phyloP scores from a whole-genome alignment of 1,140 invertebrate genomes.

The Rhopalosiphum padi region DNA sequence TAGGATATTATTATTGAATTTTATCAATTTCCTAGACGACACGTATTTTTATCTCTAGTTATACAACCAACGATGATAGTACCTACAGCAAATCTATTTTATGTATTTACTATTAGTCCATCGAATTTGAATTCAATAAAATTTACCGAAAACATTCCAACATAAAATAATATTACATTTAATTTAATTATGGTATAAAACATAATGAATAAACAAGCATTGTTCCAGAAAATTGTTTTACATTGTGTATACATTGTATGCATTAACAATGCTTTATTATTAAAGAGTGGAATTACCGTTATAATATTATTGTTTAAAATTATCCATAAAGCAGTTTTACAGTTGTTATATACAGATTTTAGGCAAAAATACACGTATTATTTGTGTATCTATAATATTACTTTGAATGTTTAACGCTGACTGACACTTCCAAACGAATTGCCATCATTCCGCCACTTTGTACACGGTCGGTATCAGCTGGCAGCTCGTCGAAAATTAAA shows the following conservation, averaged over 20 bases:
- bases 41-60: background rate
- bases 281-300: background rate
- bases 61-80: background rate
- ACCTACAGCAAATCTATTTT: background rate
- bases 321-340: background rate
- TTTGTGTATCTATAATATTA: slow-evolving; percentile 12
- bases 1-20: background rate
- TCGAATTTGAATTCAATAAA: background rate
- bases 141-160: background rate
- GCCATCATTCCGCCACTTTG: background rate
- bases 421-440: slow-evolving; percentile 22
- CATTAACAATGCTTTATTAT: background rate
- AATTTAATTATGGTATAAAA: background rate
- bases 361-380: background rate
- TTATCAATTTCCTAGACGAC: background rate
- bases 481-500: slow-evolving; percentile 10
- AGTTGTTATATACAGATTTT: background rate
- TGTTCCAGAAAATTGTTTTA: background rate
- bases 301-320: background rate
- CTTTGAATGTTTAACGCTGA: background rate
- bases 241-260: background rate
- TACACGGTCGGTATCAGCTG: background rate
- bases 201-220: slow-evolving; percentile 4
- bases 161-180: background rate
- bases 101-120: background rate